These are phyloP conservation scores for Hybos culiciformis DNA, from an alignment of 2,888 invertebrate species.

Conservation along the genomic window DNA sequence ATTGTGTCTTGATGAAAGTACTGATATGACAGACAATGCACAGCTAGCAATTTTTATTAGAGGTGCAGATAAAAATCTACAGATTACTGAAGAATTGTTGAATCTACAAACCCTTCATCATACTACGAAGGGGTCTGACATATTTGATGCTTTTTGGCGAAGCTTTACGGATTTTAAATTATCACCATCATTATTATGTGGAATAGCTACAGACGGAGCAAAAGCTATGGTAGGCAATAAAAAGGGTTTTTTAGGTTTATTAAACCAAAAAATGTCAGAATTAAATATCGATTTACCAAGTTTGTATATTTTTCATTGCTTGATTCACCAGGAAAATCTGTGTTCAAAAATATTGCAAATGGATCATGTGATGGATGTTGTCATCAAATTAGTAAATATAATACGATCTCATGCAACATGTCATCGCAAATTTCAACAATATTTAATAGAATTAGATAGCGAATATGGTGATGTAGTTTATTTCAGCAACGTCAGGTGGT, in stretches of 20 bases:
- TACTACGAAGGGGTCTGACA: neutral
- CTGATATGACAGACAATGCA: constrained; percentile 1
- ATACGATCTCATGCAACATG: neutral
- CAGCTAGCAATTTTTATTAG: constrained; percentile 1
- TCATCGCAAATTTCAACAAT: constrained; percentile 3
- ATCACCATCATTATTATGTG: neutral
- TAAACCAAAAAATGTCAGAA: neutral
- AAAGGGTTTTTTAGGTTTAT: neutral
- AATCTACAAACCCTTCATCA: neutral
- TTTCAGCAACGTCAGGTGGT: constrained; percentile 7
- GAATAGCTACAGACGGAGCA: neutral
- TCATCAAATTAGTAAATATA: constrained; percentile 1
- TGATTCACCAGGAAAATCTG: constrained; percentile 5
- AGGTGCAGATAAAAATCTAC: constrained; percentile 1
- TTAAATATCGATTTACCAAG: neutral
- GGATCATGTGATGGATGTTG: neutral
- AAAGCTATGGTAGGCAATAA: neutral
- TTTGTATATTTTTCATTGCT: constrained; percentile 4
- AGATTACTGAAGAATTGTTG: neutral
- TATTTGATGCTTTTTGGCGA: neutral
- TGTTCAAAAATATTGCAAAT: constrained; percentile 1
- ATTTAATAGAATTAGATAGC: constrained; percentile 2
- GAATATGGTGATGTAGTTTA: constrained; percentile 8
- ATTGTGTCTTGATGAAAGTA: neutral
- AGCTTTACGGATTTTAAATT: neutral